Conservation (phyloP, 2,888 invertebrate genomes). For the Amaurobius ferox region DNA sequence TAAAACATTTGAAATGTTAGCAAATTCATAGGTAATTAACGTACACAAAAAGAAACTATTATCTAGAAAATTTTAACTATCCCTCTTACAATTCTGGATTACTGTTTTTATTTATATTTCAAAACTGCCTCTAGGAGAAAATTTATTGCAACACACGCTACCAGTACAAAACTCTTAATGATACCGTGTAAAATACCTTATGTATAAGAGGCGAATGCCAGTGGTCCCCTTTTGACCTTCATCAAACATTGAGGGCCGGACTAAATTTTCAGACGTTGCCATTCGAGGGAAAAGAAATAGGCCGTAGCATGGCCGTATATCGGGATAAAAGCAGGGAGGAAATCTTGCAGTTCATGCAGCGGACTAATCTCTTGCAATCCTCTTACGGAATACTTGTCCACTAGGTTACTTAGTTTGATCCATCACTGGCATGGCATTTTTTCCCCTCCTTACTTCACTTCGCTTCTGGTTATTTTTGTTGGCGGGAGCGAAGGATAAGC, state of each 20-base stretch:
- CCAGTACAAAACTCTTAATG: constrained; percentile 7
- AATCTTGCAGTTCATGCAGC: constrained; percentile 34
- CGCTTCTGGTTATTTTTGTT: constrained; percentile 16
- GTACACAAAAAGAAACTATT: too few species aligned
- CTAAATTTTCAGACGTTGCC: constrained; percentile 23
- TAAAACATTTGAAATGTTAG: too few species aligned
- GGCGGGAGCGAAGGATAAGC: constrained; percentile 18
- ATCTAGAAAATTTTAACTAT: too few species aligned
- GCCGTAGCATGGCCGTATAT: constrained; percentile 14
- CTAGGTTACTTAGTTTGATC: constrained; percentile 47
- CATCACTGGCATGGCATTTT: constrained; percentile 17
- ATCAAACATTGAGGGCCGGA: background rate
- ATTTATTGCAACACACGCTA: too few species aligned
- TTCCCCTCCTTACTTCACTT: background rate
- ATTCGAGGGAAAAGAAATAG: background rate
- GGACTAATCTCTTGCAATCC: constrained; percentile 51
- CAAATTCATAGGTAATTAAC: too few species aligned
- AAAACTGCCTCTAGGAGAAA: too few species aligned
- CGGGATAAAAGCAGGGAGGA: constrained; percentile 11
- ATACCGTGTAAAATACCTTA: background rate
- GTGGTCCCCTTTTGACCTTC: constrained; percentile 4
- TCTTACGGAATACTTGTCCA: constrained; percentile 53
- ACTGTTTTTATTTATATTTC: too few species aligned
- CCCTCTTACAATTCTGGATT: too few species aligned
- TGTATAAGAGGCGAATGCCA: background rate